A percentile compares a stretch with the other conserved stretches of the same genome.
Evolutionary conservation across 2,888 invertebrate genomes (phyloP).

Genomic region (Leptopilina drosophilae): DNA sequence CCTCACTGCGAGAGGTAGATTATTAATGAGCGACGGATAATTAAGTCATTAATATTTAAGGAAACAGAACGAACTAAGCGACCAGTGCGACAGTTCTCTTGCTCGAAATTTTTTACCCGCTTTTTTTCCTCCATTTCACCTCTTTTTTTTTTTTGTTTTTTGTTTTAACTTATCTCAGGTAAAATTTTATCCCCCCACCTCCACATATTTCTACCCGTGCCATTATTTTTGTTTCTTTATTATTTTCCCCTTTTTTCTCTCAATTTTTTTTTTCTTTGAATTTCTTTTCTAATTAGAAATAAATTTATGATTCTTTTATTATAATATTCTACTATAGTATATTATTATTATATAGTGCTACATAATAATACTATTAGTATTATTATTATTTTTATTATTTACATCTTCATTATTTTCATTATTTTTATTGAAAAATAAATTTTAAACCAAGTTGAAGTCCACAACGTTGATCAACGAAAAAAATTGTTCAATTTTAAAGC

Average conservation of each 20-base stretch:
- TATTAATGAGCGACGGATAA: constrained; percentile 72
- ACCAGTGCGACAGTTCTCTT: constrained; percentile 50
- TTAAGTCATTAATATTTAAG: constrained; percentile 74
- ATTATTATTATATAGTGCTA: too few species aligned
- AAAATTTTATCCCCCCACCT: background rate
- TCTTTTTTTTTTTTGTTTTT: constrained; percentile 22
- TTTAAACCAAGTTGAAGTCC: too few species aligned
- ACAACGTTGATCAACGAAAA: too few species aligned
- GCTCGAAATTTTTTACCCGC: constrained; percentile 56
- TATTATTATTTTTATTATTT: too few species aligned
- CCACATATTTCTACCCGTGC: background rate
- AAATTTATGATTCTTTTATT: background rate
- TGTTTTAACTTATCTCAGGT: background rate
- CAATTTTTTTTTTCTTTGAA: background rate
- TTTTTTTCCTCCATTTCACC: background rate
- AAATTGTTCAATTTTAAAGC: too few species aligned
- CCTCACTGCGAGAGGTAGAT: constrained; percentile 63
- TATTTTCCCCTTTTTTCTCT: background rate
- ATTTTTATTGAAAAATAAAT: too few species aligned
- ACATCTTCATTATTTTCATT: too few species aligned
- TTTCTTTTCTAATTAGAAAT: background rate
- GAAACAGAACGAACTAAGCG: constrained; percentile 57
- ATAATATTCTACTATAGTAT: too few species aligned
- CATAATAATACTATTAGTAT: too few species aligned
- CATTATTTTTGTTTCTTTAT: background rate